phyloP scores from a whole-genome alignment of 2,113 vertebrate genomes.

The Nyctereutes procyonoides region DNA sequence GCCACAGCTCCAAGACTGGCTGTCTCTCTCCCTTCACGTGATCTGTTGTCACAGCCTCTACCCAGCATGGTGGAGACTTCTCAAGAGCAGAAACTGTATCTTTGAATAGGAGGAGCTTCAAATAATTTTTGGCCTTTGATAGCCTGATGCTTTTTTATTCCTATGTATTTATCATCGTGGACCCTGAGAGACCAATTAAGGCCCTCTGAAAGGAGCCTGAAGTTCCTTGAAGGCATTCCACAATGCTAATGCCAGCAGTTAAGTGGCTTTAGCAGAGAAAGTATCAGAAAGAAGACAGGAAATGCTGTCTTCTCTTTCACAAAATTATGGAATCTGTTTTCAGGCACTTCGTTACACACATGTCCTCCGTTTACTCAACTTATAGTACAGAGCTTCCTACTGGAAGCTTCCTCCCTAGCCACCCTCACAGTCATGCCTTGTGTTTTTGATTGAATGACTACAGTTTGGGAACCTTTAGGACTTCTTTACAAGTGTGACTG shows the following conservation, averaged over 20 bases:
- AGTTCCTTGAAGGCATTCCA: neutral
- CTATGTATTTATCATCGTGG: fast-evolving
- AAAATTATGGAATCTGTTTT: neutral
- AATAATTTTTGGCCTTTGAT: neutral
- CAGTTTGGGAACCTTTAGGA: fast-evolving
- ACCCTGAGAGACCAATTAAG: neutral
- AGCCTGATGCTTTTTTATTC: neutral
- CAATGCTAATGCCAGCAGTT: fast-evolving
- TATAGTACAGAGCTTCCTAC: neutral
- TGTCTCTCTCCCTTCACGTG: fast-evolving
- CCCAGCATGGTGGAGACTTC: fast-evolving
- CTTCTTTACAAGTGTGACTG: neutral
- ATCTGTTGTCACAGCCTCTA: neutral
- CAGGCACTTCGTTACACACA: neutral
- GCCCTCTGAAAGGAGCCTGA: neutral
- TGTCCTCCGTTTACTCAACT: neutral
- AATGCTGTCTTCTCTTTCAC: neutral
- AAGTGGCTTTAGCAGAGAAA: too few relatives aligned
- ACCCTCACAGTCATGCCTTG: fast-evolving
- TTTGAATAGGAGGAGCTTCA: neutral
- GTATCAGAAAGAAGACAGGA: neutral
- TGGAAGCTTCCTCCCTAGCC: neutral
- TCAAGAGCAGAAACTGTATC: neutral
- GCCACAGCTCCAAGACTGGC: neutral
- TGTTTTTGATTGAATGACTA: too few relatives aligned